phyloP scores from a whole-genome alignment of 2,888 invertebrate genomes.

The Dicycla oo region DNA sequence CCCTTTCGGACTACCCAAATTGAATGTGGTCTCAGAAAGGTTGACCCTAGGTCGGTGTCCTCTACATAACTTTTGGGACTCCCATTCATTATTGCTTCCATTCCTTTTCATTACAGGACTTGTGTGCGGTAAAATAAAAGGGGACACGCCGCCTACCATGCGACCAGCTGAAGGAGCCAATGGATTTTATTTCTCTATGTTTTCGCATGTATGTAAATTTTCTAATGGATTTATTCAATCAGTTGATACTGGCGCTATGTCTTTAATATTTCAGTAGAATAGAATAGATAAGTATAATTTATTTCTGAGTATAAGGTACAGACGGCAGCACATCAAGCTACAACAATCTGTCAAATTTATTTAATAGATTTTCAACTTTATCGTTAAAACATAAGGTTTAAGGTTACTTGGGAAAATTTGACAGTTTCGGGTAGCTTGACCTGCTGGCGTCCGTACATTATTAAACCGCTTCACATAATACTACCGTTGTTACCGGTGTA shows the following conservation, averaged over 20 bases:
- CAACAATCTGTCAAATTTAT: too few species aligned
- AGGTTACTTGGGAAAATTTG: too few species aligned
- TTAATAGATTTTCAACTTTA: too few species aligned
- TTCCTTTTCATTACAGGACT: constrained; percentile 73
- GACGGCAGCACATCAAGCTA: too few species aligned
- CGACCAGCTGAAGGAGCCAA: constrained; percentile 79
- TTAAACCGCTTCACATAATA: too few species aligned
- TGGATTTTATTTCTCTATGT: constrained; percentile 90
- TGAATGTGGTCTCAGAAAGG: constrained; percentile 12
- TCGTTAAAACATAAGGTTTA: too few species aligned
- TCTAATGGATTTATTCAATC: neutral
- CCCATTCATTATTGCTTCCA: neutral
- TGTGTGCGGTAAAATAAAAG: constrained; percentile 81
- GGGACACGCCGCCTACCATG: constrained; percentile 85
- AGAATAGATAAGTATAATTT: too few species aligned
- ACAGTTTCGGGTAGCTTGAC: too few species aligned
- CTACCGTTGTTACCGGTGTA: too few species aligned
- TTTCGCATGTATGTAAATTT: constrained; percentile 86
- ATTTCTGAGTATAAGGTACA: too few species aligned
- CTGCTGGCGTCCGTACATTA: too few species aligned
- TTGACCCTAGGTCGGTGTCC: neutral
- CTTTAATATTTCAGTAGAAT: neutral
- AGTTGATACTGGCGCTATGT: neutral
- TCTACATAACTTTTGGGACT: neutral
- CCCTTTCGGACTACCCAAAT: constrained; percentile 4